phyloP scores from a whole-genome alignment of 2,888 invertebrate species.

The Lycaena phlaeas region DNA sequence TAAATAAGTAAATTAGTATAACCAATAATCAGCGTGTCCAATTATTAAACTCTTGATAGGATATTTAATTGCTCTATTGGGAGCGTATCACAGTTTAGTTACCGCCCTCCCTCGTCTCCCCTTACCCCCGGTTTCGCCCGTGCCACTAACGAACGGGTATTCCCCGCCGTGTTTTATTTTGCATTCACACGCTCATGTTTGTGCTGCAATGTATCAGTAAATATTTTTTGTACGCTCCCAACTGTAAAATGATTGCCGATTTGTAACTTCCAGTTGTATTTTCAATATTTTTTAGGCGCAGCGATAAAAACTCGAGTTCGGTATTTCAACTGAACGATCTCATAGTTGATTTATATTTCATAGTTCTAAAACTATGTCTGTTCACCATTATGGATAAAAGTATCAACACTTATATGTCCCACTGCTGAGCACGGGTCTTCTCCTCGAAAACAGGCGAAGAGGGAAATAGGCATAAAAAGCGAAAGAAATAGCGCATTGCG shows the following conservation, averaged over 20 bases:
- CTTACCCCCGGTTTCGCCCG: neutral
- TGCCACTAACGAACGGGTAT: neutral
- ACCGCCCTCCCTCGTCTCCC: too few relatives aligned
- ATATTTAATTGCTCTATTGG: neutral
- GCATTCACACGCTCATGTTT: neutral
- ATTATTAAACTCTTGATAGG: neutral
- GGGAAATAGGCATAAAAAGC: too few relatives aligned
- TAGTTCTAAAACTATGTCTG: too few relatives aligned
- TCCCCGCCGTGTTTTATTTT: neutral
- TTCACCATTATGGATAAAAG: too few relatives aligned
- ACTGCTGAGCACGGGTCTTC: too few relatives aligned
- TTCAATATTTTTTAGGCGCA: neutral
- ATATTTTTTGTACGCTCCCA: slow-evolving; percentile 1
- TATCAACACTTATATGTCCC: too few relatives aligned
- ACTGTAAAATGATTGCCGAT: neutral
- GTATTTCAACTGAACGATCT: neutral
- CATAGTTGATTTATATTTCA: neutral
- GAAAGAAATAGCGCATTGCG: too few relatives aligned
- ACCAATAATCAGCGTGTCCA: neutral
- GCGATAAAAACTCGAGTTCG: neutral
- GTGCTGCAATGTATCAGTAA: neutral
- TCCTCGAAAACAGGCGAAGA: too few relatives aligned
- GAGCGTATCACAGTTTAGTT: neutral
- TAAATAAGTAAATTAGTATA: too few relatives aligned
- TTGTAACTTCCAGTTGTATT: neutral